Percentiles rank a stretch among this genome's conserved stretches.
Evolutionary conservation across 2,888 invertebrate genomes (phyloP).

Genomic region (Lasioglossum morio): DNA sequence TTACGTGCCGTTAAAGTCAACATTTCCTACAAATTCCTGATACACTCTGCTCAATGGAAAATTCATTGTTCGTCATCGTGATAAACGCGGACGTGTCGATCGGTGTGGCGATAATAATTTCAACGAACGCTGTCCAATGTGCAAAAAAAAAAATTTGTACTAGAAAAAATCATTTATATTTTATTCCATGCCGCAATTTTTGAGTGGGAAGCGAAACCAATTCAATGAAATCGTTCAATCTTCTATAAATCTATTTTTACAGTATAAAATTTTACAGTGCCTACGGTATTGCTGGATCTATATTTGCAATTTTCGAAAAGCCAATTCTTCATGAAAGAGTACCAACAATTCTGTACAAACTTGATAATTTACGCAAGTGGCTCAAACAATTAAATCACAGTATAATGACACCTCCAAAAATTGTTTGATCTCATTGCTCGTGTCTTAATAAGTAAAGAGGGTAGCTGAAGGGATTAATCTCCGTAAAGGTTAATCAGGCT

Average conservation of each 20-base stretch:
- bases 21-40: neutral
- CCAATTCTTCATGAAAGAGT: neutral
- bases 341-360: neutral
- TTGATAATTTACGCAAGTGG: no score
- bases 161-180: neutral
- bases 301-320: no score
- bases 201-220: neutral
- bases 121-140: neutral
- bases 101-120: neutral
- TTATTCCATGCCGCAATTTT: neutral
- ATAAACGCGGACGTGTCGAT: neutral
- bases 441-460: conserved; percentile 4
- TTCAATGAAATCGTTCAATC: neutral
- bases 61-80: neutral
- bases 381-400: no score
- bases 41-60: neutral
- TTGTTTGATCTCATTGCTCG: neutral
- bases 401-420: neutral
- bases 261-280: neutral
- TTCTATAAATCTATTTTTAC: neutral
- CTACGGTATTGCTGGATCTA: no score
- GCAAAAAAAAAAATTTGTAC: neutral
- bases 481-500: conserved; percentile 44
- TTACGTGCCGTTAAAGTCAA: neutral
- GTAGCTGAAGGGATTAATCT: neutral